Evolutionary conservation across 2,888 invertebrate species (phyloP).

Genomic region (Habrosyne pyritoides): DNA sequence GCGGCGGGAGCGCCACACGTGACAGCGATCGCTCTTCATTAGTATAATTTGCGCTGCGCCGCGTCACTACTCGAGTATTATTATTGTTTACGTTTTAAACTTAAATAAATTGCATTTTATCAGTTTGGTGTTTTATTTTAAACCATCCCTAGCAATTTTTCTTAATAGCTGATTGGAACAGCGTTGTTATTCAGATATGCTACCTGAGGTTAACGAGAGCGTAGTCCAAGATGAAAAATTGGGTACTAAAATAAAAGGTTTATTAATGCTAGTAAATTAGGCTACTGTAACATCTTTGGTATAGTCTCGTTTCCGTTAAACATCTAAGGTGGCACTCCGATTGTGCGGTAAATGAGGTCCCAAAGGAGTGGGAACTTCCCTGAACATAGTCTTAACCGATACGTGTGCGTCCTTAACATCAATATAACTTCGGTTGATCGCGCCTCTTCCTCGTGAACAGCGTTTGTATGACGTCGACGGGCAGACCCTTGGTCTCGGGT

Average conservation of each 20-base stretch:
- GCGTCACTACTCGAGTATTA: conserved; percentile 22
- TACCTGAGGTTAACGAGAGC: too few species aligned
- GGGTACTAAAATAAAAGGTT: too few species aligned
- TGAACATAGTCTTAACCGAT: too few species aligned
- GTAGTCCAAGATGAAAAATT: too few species aligned
- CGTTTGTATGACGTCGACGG: conserved; percentile 54
- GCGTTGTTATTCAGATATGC: too few species aligned
- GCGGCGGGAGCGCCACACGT: neutral
- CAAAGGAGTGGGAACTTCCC: too few species aligned
- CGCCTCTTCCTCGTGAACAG: conserved; percentile 32
- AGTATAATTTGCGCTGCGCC: neutral
- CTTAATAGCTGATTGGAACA: too few species aligned
- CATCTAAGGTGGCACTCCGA: too few species aligned
- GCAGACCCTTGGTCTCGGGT: conserved; percentile 61
- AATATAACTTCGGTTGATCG: neutral
- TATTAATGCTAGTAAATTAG: too few species aligned
- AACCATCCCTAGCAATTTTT: neutral
- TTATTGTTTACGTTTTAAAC: conserved; percentile 29
- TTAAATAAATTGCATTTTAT: conserved; percentile 32
- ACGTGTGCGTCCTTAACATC: neutral
- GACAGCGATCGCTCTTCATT: neutral
- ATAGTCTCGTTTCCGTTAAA: too few species aligned
- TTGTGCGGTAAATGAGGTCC: too few species aligned
- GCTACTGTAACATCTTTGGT: too few species aligned
- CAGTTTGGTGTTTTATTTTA: conserved; percentile 18